Conservation (phyloP, 2,113 vertebrate species). For the Artemisiospiza belli region DNA sequence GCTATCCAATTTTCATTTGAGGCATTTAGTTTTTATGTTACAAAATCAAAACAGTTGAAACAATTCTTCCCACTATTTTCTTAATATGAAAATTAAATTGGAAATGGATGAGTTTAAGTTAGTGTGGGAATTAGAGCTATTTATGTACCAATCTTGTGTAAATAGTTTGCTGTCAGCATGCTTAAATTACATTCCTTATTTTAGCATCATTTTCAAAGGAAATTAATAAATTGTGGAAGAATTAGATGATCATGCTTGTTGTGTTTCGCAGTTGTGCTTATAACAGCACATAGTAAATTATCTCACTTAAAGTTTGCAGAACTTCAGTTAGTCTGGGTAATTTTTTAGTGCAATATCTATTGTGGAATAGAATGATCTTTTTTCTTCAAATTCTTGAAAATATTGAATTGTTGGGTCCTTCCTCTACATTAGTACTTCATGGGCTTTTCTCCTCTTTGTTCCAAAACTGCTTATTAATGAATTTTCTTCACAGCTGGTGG, state of each 20-base stretch:
- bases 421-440: background rate
- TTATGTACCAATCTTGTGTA: background rate
- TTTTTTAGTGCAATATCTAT: background rate
- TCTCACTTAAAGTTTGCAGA: background rate
- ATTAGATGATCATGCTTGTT: background rate
- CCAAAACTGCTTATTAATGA: background rate
- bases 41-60: background rate
- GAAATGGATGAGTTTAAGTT: background rate
- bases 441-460: background rate
- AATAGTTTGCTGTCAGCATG: conserved; percentile 1
- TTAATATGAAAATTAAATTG: background rate
- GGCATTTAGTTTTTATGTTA: background rate
- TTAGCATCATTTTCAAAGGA: background rate
- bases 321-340: background rate
- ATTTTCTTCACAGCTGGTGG: background rate
- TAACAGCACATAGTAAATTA: background rate
- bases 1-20: background rate
- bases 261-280: background rate
- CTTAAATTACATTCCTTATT: conserved; percentile 12
- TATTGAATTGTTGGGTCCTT: background rate
- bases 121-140: background rate
- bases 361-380: background rate
- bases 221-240: conserved; percentile 20
- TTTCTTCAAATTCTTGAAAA: background rate
- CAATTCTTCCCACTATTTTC: background rate